A percentile compares a stretch with the other conserved stretches of the same genome.
Evolutionary conservation across 2,888 invertebrate species (phyloP).

Genomic region (Prenolepis imparis): DNA sequence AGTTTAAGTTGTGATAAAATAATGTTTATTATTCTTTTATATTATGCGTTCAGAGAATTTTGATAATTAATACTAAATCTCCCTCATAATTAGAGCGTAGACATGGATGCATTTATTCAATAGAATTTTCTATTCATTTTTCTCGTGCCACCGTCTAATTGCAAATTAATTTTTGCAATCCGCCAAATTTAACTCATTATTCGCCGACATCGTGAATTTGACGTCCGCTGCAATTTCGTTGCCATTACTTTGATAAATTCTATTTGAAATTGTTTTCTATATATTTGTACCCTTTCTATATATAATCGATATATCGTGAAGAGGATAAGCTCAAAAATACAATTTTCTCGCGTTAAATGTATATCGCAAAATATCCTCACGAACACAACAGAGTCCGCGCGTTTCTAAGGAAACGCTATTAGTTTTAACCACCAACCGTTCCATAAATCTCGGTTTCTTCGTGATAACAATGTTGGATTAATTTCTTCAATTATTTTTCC

Average conservation of each 20-base stretch:
- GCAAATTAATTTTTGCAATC: constrained; percentile 47
- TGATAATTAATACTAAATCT: neutral
- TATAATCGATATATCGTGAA: constrained; percentile 13
- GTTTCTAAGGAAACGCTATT: constrained; percentile 6
- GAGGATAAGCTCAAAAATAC: neutral
- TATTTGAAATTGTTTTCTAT: neutral
- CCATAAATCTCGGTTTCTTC: constrained; percentile 16
- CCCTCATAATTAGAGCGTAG: too few relatives aligned
- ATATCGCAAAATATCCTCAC: neutral
- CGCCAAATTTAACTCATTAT: constrained; percentile 28
- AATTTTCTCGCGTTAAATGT: neutral
- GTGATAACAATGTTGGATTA: constrained; percentile 24
- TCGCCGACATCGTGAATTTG: neutral
- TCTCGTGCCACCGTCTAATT: constrained; percentile 23
- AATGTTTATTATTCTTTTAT: neutral
- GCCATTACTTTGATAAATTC: neutral
- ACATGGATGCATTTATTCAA: neutral
- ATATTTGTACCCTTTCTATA: neutral
- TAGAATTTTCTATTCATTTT: neutral
- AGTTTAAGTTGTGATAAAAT: neutral
- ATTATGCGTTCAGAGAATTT: neutral
- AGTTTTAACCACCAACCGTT: constrained; percentile 5
- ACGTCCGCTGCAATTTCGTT: neutral
- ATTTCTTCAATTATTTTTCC: constrained; percentile 26
- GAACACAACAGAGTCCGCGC: neutral